Base-by-base conservation (phyloP, 2,888 invertebrate genomes). In the Sinopyrophorus schimmeli region DNA sequence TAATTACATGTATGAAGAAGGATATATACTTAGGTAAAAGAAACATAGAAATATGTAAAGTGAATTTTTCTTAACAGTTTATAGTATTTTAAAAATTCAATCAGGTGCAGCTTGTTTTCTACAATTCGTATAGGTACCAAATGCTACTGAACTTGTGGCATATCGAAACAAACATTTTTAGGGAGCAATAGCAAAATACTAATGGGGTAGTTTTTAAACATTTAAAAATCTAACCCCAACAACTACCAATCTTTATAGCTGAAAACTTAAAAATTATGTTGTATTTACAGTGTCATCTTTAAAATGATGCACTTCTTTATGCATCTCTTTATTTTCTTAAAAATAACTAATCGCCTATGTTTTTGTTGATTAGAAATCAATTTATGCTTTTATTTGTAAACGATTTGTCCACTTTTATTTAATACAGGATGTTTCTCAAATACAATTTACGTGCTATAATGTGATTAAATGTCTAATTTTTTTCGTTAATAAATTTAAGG, bases 171-270 rank as follows among this genome's bases (percentile, higher is more conserved):
- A 47, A 47, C n/a, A n/a, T n/a, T 32, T 40, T 20, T 16, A 26
- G 39, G 38, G 46, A 31, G 46, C 46, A 24, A 46, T 37, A 47
- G 47, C 47, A 47, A 47, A 47, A 47, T 24, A 31, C 47, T 47
- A 47, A 40, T 10, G 15, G 6, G 47, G 47, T n/a, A 40, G 47
- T 39, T 32, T 20, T 21, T 16, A 34, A 43, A 17, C 24, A 32
- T 47, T 34, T 39, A 40, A 47, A 47, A 39, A n/a, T n/a, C 24
- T 26, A 24, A 39, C 39, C 16, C 47, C 39, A 28, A 34, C 5
- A 31, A 30, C 46, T 46, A 46, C 46, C 30, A 46, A 31, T 38
- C n/a, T 44, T 28, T 28, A 40, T 27, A 39, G 40, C 47, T 24
- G 34, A 21, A 34, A 47, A 47, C 34, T 47, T 28, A 28, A 47